Base-by-base conservation (phyloP, 2,113 vertebrate genomes). In the Neopipo cinnamomea region DNA sequence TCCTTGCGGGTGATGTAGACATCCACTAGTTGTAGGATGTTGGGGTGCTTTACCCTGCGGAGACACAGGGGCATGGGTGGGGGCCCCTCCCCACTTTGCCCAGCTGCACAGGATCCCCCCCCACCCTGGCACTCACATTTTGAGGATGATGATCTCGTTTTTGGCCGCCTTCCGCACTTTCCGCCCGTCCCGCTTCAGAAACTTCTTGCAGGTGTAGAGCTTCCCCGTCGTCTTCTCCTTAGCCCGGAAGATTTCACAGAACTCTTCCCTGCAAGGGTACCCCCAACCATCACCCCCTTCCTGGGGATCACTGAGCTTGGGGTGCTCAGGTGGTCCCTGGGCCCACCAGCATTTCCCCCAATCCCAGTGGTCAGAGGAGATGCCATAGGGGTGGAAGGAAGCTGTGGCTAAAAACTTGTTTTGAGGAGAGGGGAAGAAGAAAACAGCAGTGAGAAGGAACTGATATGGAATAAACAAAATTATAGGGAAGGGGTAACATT, bases 151-250 rank as follows among this genome's bases (percentile, higher is more conserved):
- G 78, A 99, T 99, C 97, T 99, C 99, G 12, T 99, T 99, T 98
- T 99, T 99, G 47, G 99, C 99, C 0, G 99, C 99, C 97, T 99
- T 99, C 91, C 99, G 98, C 91, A 99, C 99, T 97, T 99, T 99
- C 86, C 99, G 98, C 78, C 99, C 99, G 10, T 99, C 99, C 59
- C 99, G 98, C 96, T 99, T 99, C 97, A 99, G 97, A 97, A 99
- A 99, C 96, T 99, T 99, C 98, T 99, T 99, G 97, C 99, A 99
- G 53, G 99, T 99, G 93, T 98, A 99, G 97, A 99, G 98, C 96
- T 99, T 99, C 88, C 99, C 98, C 0, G 99, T 99, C 0, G 98
- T 98, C 98, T 99, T 99, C 97, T 99, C 99, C 98, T 99, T 99
- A 95, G 99, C 99, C 70, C 99, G 98, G 97, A 99, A 99, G 93